These are phyloP conservation scores for Phylloscopus trochilus DNA, from an alignment of 2,113 vertebrate genomes.

Conservation along the genomic window DNA sequence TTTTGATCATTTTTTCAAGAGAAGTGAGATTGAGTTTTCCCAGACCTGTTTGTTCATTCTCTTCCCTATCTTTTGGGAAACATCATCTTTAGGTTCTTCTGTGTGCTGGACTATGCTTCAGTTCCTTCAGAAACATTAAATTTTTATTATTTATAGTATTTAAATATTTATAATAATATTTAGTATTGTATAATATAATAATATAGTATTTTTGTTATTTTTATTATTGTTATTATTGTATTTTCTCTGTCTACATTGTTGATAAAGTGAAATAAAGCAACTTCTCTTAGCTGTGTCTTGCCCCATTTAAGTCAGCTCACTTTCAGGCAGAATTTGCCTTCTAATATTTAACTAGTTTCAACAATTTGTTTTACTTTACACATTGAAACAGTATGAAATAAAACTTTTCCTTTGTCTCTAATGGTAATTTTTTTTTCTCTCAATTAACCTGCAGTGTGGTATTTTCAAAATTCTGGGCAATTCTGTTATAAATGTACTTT, in stretches of 20 bases:
- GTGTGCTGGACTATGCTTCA: not conserved
- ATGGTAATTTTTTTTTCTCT: not conserved
- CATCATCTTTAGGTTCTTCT: not conserved
- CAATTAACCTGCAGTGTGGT: not conserved
- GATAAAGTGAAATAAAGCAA: not conserved
- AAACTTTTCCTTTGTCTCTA: not conserved
- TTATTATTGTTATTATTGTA: not conserved
- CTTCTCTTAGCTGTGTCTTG: not conserved
- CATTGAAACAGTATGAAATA: not conserved
- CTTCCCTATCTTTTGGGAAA: not conserved
- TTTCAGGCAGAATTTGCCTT: not conserved
- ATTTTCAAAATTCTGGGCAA: not conserved
- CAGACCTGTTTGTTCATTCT: not conserved
- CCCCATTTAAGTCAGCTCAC: not conserved
- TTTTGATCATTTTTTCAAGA: not conserved
- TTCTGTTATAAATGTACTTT: not conserved
- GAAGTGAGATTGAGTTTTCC: not conserved
- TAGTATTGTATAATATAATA: too few species aligned
- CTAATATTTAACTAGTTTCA: not conserved
- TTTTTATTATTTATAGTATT: not conserved
- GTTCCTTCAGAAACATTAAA: not conserved
- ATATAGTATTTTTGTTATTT: too few species aligned
- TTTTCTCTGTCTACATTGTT: not conserved
- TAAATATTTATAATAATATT: not conserved
- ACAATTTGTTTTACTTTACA: not conserved